phyloP scores from a whole-genome alignment of 2,113 vertebrate genomes.

The Rhinolophus sinicus region DNA sequence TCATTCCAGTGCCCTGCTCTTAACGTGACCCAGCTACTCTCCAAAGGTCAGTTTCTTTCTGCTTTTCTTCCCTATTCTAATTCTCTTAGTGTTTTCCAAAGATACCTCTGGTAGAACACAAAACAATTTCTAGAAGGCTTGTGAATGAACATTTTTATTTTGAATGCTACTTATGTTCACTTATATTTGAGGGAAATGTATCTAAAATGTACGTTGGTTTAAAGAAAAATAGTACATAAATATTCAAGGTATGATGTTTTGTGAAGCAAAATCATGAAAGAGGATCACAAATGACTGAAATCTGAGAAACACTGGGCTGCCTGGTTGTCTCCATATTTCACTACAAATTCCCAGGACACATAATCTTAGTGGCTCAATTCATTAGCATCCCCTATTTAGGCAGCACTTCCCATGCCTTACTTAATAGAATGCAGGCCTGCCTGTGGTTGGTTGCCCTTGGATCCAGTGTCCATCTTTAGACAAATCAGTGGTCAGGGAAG shows the following conservation, averaged over 20 bases:
- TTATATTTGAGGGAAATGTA: neutral
- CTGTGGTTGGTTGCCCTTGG: neutral
- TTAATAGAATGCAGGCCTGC: neutral
- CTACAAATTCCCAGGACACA: neutral
- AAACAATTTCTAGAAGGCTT: neutral
- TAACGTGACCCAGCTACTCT: fast-evolving
- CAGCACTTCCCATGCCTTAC: neutral
- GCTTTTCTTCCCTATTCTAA: neutral
- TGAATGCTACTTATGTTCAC: neutral
- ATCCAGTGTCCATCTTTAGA: neutral
- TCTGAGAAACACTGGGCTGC: neutral
- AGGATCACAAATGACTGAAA: neutral
- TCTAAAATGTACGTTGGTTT: neutral
- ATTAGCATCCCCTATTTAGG: neutral
- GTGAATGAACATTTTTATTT: neutral
- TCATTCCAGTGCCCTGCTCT: neutral
- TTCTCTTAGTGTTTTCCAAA: neutral
- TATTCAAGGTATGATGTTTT: neutral
- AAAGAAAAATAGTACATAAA: neutral
- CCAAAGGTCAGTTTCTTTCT: neutral
- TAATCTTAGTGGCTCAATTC: neutral
- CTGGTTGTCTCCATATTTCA: neutral
- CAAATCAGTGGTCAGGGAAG: neutral
- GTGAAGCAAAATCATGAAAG: neutral
- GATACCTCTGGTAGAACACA: neutral